phyloP scores from a whole-genome alignment of 2,888 invertebrate genomes.

The Liposcelis brunnea region DNA sequence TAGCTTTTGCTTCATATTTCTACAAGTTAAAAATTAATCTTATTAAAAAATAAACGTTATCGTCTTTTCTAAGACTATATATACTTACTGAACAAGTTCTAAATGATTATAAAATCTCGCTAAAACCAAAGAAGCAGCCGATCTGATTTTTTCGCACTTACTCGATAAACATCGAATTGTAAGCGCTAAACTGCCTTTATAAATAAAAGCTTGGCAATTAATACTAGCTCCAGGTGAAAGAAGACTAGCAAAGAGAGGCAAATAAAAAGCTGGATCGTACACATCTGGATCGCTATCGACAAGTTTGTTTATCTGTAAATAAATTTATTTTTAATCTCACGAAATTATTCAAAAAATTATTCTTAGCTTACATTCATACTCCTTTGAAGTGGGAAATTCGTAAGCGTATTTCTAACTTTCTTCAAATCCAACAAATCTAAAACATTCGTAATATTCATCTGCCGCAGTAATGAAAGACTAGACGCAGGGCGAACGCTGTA shows the following conservation, averaged over 20 bases:
- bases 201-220: conserved; percentile 48
- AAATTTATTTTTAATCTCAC: conserved; percentile 2
- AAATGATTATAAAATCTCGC: conserved; percentile 56
- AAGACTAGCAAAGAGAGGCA: conserved; percentile 57
- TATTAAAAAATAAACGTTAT: conserved; percentile 1
- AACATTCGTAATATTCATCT: conserved; percentile 54
- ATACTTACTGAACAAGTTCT: conserved; percentile 8
- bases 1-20: conserved; percentile 43
- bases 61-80: too few species aligned
- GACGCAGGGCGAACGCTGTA: conserved; percentile 47
- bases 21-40: conserved; percentile 7
- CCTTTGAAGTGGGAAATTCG: conserved; percentile 49
- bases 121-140: conserved; percentile 56
- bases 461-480: conserved; percentile 44
- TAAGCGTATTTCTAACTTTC: conserved; percentile 45
- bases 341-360: too few species aligned
- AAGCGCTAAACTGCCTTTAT: conserved; percentile 51
- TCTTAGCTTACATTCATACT: conserved; percentile 32
- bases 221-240: conserved; percentile 58
- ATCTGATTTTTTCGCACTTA: conserved; percentile 43
- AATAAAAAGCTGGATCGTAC: conserved; percentile 69
- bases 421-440: conserved; percentile 50
- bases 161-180: conserved; percentile 54
- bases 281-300: conserved; percentile 26
- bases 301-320: conserved; percentile 7